Base-by-base conservation (phyloP, 2,113 vertebrate genomes). In the Albula glossodonta region DNA sequence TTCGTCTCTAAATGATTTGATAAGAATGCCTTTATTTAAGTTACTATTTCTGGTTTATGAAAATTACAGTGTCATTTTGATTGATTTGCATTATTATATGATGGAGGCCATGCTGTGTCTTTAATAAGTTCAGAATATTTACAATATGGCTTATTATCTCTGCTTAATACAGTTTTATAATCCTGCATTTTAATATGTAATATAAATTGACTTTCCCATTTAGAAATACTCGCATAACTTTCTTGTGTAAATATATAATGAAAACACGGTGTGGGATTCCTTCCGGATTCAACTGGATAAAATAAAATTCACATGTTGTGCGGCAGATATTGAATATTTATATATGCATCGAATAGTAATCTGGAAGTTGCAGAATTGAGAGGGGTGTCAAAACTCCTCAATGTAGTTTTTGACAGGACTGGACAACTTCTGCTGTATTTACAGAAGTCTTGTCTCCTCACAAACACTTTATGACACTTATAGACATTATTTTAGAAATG, bases 51-150 rank as follows among this genome's bases (percentile, higher is more conserved):
- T 74, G 60, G 48, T 84, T 84, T 22, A 70, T 84, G 49, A 84
- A 70, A 84, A 84, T 84, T 70, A 84, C 10, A 63, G 11, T 84
- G 83, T 84, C 83, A 84, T 84, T 84, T 84, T 84, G 83, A 84
- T 84, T 84, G 83, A 84, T 84, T 84, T 84, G 83, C 41, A 84
- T 60, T 84, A 70, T 74, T 70, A 49, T 70, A 19, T 83, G 56
- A 83, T 4, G 5, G 25, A 2, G 25, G 82, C 17, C 19, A 56
- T 31, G 25, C 81, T 56, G 51, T 82, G 12, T 82, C 22, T 31
- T 31, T 2, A 49, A 19, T 52, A 63, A 83, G 57, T 19, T 31
- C n/a, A 83, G 51, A 57, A 66, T 81, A 81, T 81, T 51, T 17
- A 52, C 2, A 6, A 79, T 52, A 81, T 1, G 17, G 3, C 82